These are phyloP conservation scores for Acanthosepion lycidas DNA, from an alignment of 2,888 invertebrate species.

Conservation along the genomic window DNA sequence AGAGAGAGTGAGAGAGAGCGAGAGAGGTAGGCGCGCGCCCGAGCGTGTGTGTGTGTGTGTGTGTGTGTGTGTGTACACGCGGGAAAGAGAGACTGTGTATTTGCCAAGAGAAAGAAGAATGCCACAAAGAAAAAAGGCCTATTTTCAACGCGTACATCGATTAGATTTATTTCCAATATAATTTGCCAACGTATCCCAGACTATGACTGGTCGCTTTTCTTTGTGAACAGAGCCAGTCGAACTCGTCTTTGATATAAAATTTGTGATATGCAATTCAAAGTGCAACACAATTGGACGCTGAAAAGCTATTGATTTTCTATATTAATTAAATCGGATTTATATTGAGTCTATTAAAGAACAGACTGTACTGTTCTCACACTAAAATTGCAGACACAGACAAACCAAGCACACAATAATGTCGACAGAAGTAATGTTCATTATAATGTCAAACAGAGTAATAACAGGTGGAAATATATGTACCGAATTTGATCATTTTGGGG, in stretches of 20 bases:
- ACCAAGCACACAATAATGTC: background rate
- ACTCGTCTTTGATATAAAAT: background rate
- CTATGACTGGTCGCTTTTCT: background rate
- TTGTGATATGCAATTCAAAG: background rate
- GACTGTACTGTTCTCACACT: background rate
- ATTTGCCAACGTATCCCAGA: background rate
- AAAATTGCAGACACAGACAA: background rate
- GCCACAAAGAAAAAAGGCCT: background rate
- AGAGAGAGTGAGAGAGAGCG: no score
- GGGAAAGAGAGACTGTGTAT: background rate
- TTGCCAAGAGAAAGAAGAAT: background rate
- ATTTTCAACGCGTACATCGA: background rate
- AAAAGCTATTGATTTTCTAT: background rate
- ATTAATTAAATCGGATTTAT: conserved; percentile 18
- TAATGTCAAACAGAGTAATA: background rate
- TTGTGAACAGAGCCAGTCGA: background rate
- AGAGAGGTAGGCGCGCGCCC: no score
- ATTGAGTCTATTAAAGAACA: background rate
- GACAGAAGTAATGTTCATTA: background rate
- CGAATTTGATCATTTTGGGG: background rate
- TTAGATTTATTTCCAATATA: background rate
- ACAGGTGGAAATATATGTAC: background rate
- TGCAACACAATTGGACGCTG: background rate
- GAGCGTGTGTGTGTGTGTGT: background rate
- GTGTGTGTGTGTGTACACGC: background rate